Evolutionary conservation across 2,113 vertebrate species (phyloP).

Genomic region (Stictonetta naevosa): DNA sequence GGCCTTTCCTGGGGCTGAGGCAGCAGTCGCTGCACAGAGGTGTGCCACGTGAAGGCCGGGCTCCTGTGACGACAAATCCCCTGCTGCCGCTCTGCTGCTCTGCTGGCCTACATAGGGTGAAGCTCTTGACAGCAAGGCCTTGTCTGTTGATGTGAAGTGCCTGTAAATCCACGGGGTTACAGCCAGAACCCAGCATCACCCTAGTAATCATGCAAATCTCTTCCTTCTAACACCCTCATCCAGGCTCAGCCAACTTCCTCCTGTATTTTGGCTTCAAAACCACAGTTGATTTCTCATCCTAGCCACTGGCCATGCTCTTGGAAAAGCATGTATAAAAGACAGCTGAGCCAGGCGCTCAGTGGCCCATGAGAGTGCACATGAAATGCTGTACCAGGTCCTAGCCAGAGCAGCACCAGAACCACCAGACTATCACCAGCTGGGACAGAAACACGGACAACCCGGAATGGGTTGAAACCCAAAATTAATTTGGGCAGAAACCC

Average conservation of each 20-base stretch:
- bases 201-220: background rate
- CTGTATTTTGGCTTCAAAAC: background rate
- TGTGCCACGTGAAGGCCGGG: background rate
- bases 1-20: background rate
- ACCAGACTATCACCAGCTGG: background rate
- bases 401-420: background rate
- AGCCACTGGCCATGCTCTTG: background rate
- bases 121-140: background rate
- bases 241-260: background rate
- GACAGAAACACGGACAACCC: background rate
- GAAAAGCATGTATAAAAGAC: background rate
- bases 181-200: background rate
- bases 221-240: background rate
- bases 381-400: background rate
- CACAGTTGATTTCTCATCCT: background rate
- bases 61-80: background rate
- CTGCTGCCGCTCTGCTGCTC: accelerated
- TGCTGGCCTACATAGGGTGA: background rate
- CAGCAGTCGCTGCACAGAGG: background rate
- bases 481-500: background rate
- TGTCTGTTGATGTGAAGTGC: background rate
- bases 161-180: accelerated
- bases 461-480: background rate
- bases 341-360: background rate
- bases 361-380: background rate